Percentiles rank a stretch among this genome's conserved stretches.
Conservation (phyloP, 1,140 invertebrate species). For the Oppia nitens region DNA sequence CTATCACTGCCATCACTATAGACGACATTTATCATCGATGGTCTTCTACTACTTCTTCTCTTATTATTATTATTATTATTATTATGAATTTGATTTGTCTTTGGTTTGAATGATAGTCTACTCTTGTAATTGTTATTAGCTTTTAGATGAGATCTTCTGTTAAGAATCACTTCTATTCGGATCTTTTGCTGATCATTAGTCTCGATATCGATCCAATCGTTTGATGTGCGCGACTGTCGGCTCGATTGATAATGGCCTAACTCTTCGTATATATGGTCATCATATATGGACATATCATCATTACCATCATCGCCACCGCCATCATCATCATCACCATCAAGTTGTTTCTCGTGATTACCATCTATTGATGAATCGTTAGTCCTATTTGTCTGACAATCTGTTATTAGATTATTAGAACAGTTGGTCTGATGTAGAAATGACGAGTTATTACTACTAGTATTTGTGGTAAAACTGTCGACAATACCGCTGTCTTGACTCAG, state of each 20-base stretch:
- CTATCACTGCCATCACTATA: neutral
- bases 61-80: no score
- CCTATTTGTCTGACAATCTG: neutral
- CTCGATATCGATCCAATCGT: neutral
- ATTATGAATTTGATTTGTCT: neutral
- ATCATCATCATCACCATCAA: no score
- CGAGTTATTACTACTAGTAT: neutral
- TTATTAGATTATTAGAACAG: no score
- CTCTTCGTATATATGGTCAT: neutral
- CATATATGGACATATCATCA: no score
- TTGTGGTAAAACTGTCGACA: no score
- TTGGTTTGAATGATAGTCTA: neutral
- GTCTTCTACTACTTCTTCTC: neutral
- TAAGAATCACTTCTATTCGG: neutral
- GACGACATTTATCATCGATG: neutral
- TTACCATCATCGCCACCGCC: no score
- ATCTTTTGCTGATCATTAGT: neutral
- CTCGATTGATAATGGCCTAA: neutral
- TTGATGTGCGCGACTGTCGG: neutral
- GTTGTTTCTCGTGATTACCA: neutral
- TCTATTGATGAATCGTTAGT: neutral
- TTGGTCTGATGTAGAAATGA: neutral
- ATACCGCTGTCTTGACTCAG: neutral
- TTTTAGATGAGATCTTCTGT: neutral
- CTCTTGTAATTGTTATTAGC: neutral